Base-by-base conservation (phyloP, 2,888 invertebrate genomes). In the Palloptera scutellata region DNA sequence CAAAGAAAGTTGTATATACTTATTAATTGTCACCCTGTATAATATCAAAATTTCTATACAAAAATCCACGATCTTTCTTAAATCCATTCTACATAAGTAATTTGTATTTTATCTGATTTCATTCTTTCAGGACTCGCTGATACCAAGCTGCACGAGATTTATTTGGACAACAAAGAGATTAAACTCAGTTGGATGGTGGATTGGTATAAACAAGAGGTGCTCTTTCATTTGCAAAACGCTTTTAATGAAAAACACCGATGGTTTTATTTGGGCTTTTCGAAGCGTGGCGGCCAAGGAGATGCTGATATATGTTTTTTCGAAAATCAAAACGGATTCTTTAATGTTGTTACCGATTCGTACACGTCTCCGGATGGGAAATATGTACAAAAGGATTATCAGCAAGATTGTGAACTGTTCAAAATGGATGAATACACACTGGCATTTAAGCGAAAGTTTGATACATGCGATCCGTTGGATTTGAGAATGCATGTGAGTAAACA, bases 211-310 rank as follows among this genome's bases (percentile, higher is more conserved):
- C 82, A 84, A 73, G 84, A 85, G 72, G 84, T 85, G n/a, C 79
- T 85, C 10, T 85, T 85, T 71, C 84, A 85, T 72, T 73, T 85
- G 64, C 84, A 85, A 74, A 84, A 85, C 64, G 85, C 84, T 12
- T 85, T 85, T 71, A 81, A 81, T 63, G 79, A 81, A 70, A 79
- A 84, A 67, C 83, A 83, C 76, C 87, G 87, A 61, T 96, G 95
- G 95, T 91, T 96, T 77, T 94, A 92, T 0, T 69, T 96, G 60
- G 96, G 96, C 45, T 96, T 95, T 85, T 96, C 96, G 1, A 90
- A 94, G 78, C 89, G 92, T 68, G 96, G 96, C 1, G 88, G 90
- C 57, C 78, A 88, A 3, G 88, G 88, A 69, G 89, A 90, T 53
- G 92, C 94, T 0, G 96, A 96, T 85, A 89, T 93, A 70, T 96